Percentiles rank a stretch among this genome's conserved stretches.
Evolutionary conservation across 2,113 vertebrate genomes (phyloP).

Genomic region (Marcusenius ussheri): DNA sequence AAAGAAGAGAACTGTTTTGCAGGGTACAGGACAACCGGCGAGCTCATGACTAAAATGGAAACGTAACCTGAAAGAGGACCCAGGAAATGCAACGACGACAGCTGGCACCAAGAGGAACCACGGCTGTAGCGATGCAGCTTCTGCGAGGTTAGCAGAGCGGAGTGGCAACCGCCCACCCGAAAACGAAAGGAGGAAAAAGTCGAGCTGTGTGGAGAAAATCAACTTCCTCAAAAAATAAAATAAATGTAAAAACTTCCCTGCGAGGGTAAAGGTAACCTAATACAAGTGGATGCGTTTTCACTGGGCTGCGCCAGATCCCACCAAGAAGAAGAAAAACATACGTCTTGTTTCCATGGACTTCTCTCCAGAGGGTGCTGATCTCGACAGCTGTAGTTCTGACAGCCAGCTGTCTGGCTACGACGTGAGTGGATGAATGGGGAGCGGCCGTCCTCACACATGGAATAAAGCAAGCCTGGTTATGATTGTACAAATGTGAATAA

Average conservation of each 20-base stretch:
- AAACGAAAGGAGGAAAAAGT: neutral
- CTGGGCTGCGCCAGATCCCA: neutral
- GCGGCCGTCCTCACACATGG: neutral
- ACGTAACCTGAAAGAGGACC: neutral
- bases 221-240: neutral
- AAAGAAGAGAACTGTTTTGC: constrained; percentile 10
- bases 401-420: neutral
- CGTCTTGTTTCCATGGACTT: neutral
- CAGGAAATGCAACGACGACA: neutral
- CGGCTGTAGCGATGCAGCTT: neutral
- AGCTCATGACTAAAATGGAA: neutral
- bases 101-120: neutral
- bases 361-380: neutral
- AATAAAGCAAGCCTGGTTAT: neutral
- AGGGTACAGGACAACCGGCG: neutral
- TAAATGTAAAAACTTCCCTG: neutral
- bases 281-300: neutral
- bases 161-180: neutral
- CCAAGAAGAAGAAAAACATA: neutral
- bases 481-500: neutral
- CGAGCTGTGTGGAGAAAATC: neutral
- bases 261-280: neutral
- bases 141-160: neutral
- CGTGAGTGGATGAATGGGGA: neutral
- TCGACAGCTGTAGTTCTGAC: neutral